Evolutionary conservation across 2,888 invertebrate species (phyloP).

Genomic region (Sarcophaga carnaria): DNA sequence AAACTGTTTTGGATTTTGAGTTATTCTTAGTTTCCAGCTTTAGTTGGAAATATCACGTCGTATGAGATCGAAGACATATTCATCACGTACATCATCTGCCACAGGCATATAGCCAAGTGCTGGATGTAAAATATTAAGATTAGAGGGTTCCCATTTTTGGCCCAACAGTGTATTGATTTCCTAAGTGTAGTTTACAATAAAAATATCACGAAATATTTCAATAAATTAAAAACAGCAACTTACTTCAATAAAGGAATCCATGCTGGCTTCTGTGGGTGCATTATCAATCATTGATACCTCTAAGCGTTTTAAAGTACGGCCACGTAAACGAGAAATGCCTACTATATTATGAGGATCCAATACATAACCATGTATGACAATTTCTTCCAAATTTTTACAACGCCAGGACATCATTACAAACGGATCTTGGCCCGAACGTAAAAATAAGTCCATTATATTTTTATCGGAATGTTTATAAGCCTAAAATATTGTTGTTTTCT

Average conservation of each 20-base stretch:
- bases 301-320: conserved; percentile 78
- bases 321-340: conserved; percentile 80
- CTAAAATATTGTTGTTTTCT: conserved; percentile 53
- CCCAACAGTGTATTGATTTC: conserved; percentile 80
- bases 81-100: conserved; percentile 79
- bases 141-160: conserved; percentile 79
- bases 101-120: conserved; percentile 77
- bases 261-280: conserved; percentile 75
- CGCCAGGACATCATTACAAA: conserved; percentile 86
- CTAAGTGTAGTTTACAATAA: conserved; percentile 70
- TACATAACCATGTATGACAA: conserved; percentile 83
- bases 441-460: conserved; percentile 77
- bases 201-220: not conserved
- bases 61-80: conserved; percentile 80
- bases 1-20: conserved; percentile 59
- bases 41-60: conserved; percentile 78
- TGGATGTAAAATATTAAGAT: conserved; percentile 77
- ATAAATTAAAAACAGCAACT: conserved; percentile 27
- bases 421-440: conserved; percentile 81
- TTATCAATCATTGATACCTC: conserved; percentile 81
- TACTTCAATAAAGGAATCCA: conserved; percentile 78
- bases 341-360: conserved; percentile 81
- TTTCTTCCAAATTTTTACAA: conserved; percentile 83
- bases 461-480: conserved; percentile 78
- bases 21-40: conserved; percentile 62